Base-by-base conservation (phyloP, 2,888 invertebrate genomes). In the Caenorhabditis angaria region DNA sequence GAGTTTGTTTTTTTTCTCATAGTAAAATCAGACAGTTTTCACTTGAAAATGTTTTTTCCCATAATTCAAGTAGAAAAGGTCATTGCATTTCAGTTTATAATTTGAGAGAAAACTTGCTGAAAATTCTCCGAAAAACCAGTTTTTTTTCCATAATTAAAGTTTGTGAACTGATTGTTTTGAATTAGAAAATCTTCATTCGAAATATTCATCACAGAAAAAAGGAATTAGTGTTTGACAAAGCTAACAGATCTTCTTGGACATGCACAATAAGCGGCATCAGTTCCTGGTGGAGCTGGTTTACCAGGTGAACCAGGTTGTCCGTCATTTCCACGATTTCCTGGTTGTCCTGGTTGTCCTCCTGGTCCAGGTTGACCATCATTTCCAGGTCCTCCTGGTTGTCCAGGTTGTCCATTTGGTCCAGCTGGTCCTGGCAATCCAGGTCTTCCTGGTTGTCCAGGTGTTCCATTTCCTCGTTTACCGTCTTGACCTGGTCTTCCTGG, bases 361-460 rank as follows among this genome's bases (percentile, higher is more conserved):
- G 80, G 77, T 71, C 80, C 80, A 28, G 70, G 70, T 64, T 77
- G 77, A 75, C 79, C 79, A 56, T 63, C 71, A 24, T 65, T 56
- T 73, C 76, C 76, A 67, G 68, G 74, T 57, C 64, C 60, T 78
- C 76, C 78, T 62, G 70, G 70, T 47, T 67, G 63, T 74, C 76
- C 76, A 47, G 66, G 62, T 28, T 65, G 68, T 72, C 76, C 78
- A 59, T 66, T 54, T 57, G 76, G 62, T 76, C 78, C 78, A 55
- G 73, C 68, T 73, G 73, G 73, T 73, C 73, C 73, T 60, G 73
- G 65, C 69, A 69, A 69, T 77, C 83, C 83, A 56, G 80, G 76
- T 50, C 70, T 70, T 65, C 78, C 75, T 68, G 75, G 75, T 55
- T 61, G 66, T 75, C 75, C 75, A 61, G 75, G 68, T 35, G 70